Evolutionary conservation across 2,797 vertebrate genomes (phyloP).

Genomic region (Enteromius unitaeniatus): DNA sequence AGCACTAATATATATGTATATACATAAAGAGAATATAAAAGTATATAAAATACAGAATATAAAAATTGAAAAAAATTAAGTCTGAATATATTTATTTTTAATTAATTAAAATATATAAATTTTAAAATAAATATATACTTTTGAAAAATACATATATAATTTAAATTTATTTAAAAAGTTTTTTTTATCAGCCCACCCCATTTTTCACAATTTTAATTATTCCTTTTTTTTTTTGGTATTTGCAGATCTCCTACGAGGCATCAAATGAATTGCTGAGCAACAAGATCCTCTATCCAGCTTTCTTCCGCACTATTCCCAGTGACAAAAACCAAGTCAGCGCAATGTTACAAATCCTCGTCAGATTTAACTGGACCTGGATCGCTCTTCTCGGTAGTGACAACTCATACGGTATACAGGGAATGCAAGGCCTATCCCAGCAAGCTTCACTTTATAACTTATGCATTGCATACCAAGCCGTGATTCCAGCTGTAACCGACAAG

Average conservation of each 20-base stretch:
- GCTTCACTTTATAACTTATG: conserved; percentile 72
- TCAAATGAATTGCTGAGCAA: conserved; percentile 75
- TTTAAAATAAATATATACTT: too few relatives aligned
- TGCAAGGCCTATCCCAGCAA: conserved; percentile 71
- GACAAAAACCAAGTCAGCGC: conserved; percentile 82
- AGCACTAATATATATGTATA: too few relatives aligned
- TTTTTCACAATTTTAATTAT: too few relatives aligned
- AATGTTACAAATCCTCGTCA: conserved; percentile 76
- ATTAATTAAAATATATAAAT: too few relatives aligned
- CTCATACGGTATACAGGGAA: conserved; percentile 77
- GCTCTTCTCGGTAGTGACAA: conserved; percentile 82
- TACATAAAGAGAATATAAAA: too few relatives aligned
- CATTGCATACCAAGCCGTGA: conserved; percentile 81
- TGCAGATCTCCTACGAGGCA: conserved; percentile 81
- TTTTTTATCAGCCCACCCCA: too few relatives aligned
- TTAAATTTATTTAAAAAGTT: too few relatives aligned
- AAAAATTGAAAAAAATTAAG: too few relatives aligned
- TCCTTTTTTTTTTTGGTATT: neutral
- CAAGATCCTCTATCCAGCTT: conserved; percentile 77
- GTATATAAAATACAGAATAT: too few relatives aligned
- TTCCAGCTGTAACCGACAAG: conserved; percentile 60
- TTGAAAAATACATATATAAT: too few relatives aligned
- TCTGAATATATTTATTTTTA: too few relatives aligned
- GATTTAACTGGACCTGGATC: conserved; percentile 85
- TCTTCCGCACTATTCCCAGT: conserved; percentile 82